Base-by-base conservation (phyloP, 2,113 vertebrate species). In the Podilymbus podiceps region DNA sequence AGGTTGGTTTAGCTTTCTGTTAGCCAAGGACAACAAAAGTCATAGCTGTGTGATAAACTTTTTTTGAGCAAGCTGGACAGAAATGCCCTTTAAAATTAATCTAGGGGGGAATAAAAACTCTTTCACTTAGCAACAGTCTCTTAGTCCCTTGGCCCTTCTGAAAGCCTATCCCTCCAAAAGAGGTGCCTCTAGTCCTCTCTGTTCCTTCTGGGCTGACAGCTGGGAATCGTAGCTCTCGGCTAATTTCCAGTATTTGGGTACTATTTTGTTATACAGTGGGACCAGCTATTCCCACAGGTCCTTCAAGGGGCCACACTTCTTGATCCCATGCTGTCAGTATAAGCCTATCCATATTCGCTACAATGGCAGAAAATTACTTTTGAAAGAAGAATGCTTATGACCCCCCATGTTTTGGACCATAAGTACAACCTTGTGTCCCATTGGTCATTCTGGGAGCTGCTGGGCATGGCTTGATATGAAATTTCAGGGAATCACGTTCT, bases 171-270 rank as follows among this genome's bases (percentile, higher is more conserved):
- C 87, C 50, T 87, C 87, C 46, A 79, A 87, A 95, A 93, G 91
- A 95, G 91, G 87, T 96, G 91, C 91, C 91, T 96, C 93, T 93
- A 68, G 95, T 96, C 89, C 62, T 89, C 80, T 91, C 87, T 72
- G 87, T 78, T 95, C 84, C 86, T 94, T 95, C 80, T 68, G 73
- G 89, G 40, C 40, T 93, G 93, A 88, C 91, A 89, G 80, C 66
- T 95, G 89, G 81, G 87, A 96, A 89, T 53, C 1, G 1, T 95
- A 94, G 96, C 94, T 96, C 89, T 97, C 85, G 59, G 91, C 94
- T 93, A 96, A 94, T 96, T 96, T 96, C 95, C 96, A 96, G 87
- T 91, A 94, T 89, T 95, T 95, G 95, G 94, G 95, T 88, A 96
- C 93, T 93, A 66, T 91, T 94, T 93, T 79, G 93, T 96, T 91